Conservation (phyloP, 2,113 vertebrate genomes). For the Tyto alba region DNA sequence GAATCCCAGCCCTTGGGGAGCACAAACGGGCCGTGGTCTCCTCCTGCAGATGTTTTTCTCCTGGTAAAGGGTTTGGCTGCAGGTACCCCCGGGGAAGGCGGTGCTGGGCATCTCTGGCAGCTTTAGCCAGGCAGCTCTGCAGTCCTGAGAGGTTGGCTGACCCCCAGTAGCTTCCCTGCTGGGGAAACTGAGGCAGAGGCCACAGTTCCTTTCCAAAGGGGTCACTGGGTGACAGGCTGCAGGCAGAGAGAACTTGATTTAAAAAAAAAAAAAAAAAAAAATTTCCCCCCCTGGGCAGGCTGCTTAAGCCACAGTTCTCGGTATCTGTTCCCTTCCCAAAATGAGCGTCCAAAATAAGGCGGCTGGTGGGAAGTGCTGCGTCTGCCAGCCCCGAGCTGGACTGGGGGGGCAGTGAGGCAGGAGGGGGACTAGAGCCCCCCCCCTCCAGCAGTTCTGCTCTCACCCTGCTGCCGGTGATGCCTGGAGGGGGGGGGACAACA, state of each 20-base stretch:
- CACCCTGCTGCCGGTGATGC: background rate
- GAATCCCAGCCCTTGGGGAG: background rate
- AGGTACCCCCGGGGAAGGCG: background rate
- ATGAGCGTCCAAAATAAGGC: background rate
- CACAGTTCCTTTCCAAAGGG: background rate
- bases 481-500: background rate
- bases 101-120: background rate
- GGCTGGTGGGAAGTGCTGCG: background rate
- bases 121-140: background rate
- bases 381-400: background rate
- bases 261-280: background rate
- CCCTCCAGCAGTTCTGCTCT: background rate
- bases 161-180: rapidly evolving
- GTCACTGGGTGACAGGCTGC: background rate
- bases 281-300: background rate
- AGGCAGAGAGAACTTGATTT: background rate
- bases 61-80: background rate
- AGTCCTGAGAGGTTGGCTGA: background rate
- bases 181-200: background rate
- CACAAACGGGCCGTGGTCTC: too few relatives aligned
- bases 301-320: background rate
- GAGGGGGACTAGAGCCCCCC: background rate
- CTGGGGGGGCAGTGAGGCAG: background rate
- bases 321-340: background rate
- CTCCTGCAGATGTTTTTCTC: background rate